A percentile compares a stretch with the other conserved stretches of the same genome.
phyloP scores from a whole-genome alignment of 1,140 invertebrate species.

The Drosophila littoralis region DNA sequence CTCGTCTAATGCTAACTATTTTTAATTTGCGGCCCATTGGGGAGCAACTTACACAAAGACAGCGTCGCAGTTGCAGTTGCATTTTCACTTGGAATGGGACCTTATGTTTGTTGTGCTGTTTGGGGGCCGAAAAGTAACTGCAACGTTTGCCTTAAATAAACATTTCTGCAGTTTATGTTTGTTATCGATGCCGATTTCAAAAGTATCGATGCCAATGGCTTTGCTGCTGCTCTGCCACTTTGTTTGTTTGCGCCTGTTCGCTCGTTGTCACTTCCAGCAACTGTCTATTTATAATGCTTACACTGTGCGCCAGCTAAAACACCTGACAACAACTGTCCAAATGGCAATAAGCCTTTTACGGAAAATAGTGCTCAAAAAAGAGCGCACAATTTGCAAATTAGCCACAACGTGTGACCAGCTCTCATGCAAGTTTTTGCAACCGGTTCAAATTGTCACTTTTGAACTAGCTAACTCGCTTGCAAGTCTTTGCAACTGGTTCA shows the following conservation, averaged over 20 bases:
- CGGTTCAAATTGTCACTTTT: neutral
- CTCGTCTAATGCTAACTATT: slow-evolving; percentile 48
- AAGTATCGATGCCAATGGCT: slow-evolving; percentile 30
- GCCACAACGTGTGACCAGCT: neutral
- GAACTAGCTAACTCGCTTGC: neutral
- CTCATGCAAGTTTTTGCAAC: neutral
- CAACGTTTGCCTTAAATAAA: slow-evolving; percentile 66
- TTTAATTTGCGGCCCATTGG: slow-evolving; percentile 59
- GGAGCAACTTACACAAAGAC: slow-evolving; percentile 55
- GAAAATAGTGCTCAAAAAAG: neutral
- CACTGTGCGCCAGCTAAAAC: neutral
- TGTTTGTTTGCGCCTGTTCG: slow-evolving; percentile 19
- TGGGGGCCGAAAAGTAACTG: slow-evolving; percentile 7
- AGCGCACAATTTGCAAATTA: neutral
- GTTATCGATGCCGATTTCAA: slow-evolving; percentile 29
- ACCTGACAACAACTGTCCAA: neutral
- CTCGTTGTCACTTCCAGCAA: slow-evolving; percentile 12
- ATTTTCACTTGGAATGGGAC: slow-evolving; percentile 28
- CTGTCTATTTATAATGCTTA: neutral
- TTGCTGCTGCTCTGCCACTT: slow-evolving; percentile 23
- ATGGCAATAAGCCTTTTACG: neutral
- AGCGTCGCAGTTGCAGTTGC: slow-evolving; percentile 28
- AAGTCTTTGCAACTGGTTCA: too few relatives aligned
- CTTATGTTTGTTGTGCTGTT: slow-evolving; percentile 1
- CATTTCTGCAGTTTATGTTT: slow-evolving; percentile 47